Conservation (phyloP, 2,888 invertebrate genomes). For the Pardosa pseudoannulata region DNA sequence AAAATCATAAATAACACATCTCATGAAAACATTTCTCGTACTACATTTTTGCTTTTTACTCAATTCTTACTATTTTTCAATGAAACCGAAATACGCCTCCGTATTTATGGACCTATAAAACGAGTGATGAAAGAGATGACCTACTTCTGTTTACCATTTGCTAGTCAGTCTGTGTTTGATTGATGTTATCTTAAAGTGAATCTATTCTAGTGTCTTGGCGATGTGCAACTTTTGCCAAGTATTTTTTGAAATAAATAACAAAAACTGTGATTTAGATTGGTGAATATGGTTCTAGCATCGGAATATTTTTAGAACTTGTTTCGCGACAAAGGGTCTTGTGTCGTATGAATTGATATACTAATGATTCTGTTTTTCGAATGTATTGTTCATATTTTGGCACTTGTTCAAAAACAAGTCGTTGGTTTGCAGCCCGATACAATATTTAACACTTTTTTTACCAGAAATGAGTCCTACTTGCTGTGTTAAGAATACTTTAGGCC, state of each 20-base stretch:
- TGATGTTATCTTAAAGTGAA: not conserved
- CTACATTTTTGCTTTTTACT: too few relatives aligned
- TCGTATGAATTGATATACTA: not conserved
- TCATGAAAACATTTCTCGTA: too few relatives aligned
- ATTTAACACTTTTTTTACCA: too few relatives aligned
- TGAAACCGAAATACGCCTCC: not conserved
- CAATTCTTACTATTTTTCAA: too few relatives aligned
- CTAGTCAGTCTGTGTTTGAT: not conserved
- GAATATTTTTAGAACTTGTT: not conserved
- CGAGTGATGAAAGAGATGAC: not conserved
- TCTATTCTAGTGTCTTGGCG: not conserved
- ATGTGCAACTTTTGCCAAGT: not conserved
- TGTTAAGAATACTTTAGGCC: too few relatives aligned
- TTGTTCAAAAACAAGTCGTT: too few relatives aligned
- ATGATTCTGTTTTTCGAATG: not conserved
- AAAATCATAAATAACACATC: too few relatives aligned
- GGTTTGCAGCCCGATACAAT: too few relatives aligned
- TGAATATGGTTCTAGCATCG: not conserved
- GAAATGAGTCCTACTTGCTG: too few relatives aligned
- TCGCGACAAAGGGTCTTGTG: not conserved
- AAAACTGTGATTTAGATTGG: not conserved
- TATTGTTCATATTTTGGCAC: not conserved
- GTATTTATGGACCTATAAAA: not conserved
- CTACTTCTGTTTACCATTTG: not conserved
- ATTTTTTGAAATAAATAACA: not conserved